These are phyloP conservation scores for Trachelus tabidus DNA, from an alignment of 2,888 invertebrate species.

Conservation along the genomic window DNA sequence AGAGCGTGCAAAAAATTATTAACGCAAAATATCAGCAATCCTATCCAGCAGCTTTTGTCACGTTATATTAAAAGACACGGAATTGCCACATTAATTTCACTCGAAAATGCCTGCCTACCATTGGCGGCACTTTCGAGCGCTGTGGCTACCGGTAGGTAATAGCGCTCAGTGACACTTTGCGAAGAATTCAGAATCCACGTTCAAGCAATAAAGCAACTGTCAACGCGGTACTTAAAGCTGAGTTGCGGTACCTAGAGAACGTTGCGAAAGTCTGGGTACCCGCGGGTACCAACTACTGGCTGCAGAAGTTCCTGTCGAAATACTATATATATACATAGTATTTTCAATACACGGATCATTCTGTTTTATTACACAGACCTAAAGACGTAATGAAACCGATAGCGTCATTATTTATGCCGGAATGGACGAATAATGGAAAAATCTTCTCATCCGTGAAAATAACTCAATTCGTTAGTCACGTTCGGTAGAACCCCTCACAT, in stretches of 20 bases:
- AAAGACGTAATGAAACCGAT: not conserved
- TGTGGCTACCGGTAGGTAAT: not conserved
- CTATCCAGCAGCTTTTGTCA: not conserved
- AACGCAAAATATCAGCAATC: not conserved
- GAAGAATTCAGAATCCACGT: not conserved
- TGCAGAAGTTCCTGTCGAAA: not conserved
- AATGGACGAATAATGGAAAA: not conserved
- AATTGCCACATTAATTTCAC: not conserved
- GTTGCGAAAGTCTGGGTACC: not conserved
- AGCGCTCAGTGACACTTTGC: not conserved
- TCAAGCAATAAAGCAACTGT: slow-evolving; percentile 3
- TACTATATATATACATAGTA: not conserved
- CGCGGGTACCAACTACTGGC: not conserved
- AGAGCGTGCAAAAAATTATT: not conserved
- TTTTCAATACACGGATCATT: not conserved
- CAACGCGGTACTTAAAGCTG: slow-evolving; percentile 1
- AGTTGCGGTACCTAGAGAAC: not conserved
- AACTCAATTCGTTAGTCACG: not conserved
- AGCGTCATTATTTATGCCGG: not conserved
- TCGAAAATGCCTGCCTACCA: not conserved
- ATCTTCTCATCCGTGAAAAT: not conserved
- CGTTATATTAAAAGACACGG: not conserved
- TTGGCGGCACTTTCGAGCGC: not conserved
- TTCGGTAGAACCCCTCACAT: not conserved
- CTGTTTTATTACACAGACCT: not conserved